Evolutionary conservation across 1,140 invertebrate species (phyloP), one percentile per base, ranked within the genome.

Genomic region (Chymomyza costata): DNA sequence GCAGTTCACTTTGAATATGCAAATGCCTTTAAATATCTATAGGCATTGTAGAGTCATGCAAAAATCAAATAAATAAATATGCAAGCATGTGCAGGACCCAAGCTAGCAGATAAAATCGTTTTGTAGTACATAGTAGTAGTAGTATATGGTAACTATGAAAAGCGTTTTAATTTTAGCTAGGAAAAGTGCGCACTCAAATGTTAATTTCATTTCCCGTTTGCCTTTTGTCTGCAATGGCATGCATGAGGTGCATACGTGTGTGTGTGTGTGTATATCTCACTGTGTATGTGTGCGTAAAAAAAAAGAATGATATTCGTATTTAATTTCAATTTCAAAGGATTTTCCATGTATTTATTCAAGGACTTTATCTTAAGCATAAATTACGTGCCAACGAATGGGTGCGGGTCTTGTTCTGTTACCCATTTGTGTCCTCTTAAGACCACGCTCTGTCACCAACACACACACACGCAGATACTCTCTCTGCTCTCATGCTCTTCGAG

Each of bases 261-360:
- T 19, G 7, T 17, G 38, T 6, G 34, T 17, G 3, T 37, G 11
- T 16, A 47, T 19, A 38, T 13, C 18, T 37, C 25, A 41, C 40
- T 19, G 25, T 49, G 51, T 70, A 51, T 62, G 35, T 38, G 14
- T 59, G 47, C 21, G 44, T 70, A 59, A 40, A 50, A 63, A 61
- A 61, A 74, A 74, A 68, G 73, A 59, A 73, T 80, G 65, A 80
- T 80, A 80, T 80, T 80, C 73, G 73, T 82, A 80, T 82, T 82
- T 78, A 82, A 83, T 82, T 82, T 82, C 78, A 82, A 83, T 82
- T 82, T 82, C 78, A 82, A 82, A 82, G 80, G 78, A 82, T 82
- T 82, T 82, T 74, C 71, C 78, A 82, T 82, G 80, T 82, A 82
- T 83, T 82, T 82, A 82, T 82, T 82, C 78, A 82, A 82, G 80